Conservation (phyloP, 1,140 invertebrate species). For the Cherax quadricarinatus region DNA sequence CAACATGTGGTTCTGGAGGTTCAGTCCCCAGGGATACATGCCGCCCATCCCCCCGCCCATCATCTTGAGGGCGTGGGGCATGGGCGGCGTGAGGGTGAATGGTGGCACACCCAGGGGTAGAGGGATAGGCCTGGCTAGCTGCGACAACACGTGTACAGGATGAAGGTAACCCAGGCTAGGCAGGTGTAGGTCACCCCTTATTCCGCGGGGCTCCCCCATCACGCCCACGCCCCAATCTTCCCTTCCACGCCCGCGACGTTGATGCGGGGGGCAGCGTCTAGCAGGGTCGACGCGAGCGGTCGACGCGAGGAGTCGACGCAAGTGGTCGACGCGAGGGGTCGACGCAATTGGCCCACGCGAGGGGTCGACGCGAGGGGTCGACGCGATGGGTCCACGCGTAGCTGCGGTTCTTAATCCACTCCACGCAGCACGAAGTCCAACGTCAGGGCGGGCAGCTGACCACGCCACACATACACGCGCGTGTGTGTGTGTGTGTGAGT, state of each 20-base stretch:
- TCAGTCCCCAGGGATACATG: constrained; percentile 62
- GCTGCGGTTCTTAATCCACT: neutral
- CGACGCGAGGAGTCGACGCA: too few relatives aligned
- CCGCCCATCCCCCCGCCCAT: constrained; percentile 61
- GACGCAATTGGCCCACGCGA: too few relatives aligned
- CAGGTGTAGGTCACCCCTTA: constrained; percentile 52
- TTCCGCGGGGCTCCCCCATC: constrained; percentile 58
- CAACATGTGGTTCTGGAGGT: constrained; percentile 44
- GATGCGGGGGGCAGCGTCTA: neutral
- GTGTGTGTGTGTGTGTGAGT: too few relatives aligned
- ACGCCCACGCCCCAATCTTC: constrained; percentile 6
- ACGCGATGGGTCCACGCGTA: too few relatives aligned
- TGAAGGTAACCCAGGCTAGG: constrained; percentile 50
- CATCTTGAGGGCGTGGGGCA: constrained; percentile 67
- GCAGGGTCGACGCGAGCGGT: too few relatives aligned
- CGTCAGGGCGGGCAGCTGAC: neutral
- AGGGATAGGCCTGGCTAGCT: constrained; percentile 51
- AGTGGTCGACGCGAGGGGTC: too few relatives aligned
- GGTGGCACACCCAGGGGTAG: constrained; percentile 61
- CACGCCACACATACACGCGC: neutral
- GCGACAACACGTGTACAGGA: constrained; percentile 59
- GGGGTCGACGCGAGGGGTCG: too few relatives aligned
- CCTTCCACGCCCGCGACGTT: neutral
- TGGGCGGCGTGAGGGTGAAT: constrained; percentile 56
- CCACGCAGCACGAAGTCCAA: neutral